phyloP scores from a whole-genome alignment of 2,113 vertebrate genomes.

The Sphyrna mokarran region DNA sequence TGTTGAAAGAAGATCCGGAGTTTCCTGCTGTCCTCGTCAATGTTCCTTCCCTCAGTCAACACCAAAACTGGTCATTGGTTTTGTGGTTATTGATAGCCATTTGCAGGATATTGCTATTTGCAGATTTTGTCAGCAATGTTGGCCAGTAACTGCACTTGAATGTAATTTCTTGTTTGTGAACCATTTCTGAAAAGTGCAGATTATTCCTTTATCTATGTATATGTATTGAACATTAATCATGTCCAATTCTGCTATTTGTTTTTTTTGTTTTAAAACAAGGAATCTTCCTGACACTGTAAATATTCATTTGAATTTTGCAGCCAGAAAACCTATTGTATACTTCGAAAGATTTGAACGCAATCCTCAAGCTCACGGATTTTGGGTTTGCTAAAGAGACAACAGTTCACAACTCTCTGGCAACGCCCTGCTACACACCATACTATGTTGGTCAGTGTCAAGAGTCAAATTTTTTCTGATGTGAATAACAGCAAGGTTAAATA shows the following conservation, averaged over 20 bases:
- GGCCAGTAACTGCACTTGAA: neutral
- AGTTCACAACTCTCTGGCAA: conserved; percentile 82
- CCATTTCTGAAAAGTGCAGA: neutral
- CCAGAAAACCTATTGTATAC: conserved; percentile 96
- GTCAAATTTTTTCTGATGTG: neutral
- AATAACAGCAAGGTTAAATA: neutral
- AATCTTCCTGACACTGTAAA: neutral
- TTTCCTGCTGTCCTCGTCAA: neutral
- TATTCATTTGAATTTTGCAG: conserved; percentile 50
- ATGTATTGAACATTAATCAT: neutral
- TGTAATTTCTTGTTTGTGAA: neutral
- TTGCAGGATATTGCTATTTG: neutral
- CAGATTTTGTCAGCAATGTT: neutral
- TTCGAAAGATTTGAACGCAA: conserved; percentile 61
- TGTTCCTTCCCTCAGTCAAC: neutral
- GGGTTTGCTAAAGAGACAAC: conserved; percentile 97
- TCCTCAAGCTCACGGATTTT: conserved; percentile 95
- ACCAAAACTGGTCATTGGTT: neutral
- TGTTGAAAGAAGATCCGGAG: neutral
- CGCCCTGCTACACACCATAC: conserved; percentile 95
- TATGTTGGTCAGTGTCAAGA: conserved; percentile 82
- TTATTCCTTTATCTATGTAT: neutral
- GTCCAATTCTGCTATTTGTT: neutral
- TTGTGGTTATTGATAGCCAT: neutral
- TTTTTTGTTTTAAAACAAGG: neutral